A percentile compares a stretch with the other conserved stretches of the same genome.
phyloP scores from a whole-genome alignment of 2,113 vertebrate genomes.

The Cyrtonyx montezumae region DNA sequence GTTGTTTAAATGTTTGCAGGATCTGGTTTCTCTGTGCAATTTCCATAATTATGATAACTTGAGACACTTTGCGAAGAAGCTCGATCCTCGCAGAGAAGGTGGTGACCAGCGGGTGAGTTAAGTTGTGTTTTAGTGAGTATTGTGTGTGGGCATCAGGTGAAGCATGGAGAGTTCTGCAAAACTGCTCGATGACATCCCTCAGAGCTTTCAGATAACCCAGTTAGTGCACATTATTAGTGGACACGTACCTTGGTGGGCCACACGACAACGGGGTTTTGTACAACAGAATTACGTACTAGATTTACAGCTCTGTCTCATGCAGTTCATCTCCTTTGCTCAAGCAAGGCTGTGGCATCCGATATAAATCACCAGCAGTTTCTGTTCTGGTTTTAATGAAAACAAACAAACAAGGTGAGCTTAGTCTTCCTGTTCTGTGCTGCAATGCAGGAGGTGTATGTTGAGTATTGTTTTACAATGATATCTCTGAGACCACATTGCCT shows the following conservation, averaged over 20 bases:
- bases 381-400: neutral
- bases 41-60: constrained; percentile 99
- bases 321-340: neutral
- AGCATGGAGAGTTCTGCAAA: fast-evolving
- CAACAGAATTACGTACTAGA: neutral
- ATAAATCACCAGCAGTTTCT: neutral
- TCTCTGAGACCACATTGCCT: neutral
- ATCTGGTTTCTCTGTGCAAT: constrained; percentile 95
- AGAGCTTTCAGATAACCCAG: constrained; percentile 11
- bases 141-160: neutral
- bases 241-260: neutral
- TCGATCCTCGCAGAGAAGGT: constrained; percentile 96
- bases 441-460: neutral
- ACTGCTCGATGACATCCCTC: constrained; percentile 60
- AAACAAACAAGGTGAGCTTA: constrained; percentile 2
- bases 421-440: constrained; percentile 8
- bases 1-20: constrained; percentile 77
- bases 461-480: neutral
- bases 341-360: neutral
- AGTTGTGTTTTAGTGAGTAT: neutral
- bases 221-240: neutral
- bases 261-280: neutral
- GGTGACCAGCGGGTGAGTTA: constrained; percentile 96
- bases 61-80: constrained; percentile 98
- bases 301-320: neutral